Conservation (phyloP, 2,888 invertebrate species). For the Plemyria rubiginata region DNA sequence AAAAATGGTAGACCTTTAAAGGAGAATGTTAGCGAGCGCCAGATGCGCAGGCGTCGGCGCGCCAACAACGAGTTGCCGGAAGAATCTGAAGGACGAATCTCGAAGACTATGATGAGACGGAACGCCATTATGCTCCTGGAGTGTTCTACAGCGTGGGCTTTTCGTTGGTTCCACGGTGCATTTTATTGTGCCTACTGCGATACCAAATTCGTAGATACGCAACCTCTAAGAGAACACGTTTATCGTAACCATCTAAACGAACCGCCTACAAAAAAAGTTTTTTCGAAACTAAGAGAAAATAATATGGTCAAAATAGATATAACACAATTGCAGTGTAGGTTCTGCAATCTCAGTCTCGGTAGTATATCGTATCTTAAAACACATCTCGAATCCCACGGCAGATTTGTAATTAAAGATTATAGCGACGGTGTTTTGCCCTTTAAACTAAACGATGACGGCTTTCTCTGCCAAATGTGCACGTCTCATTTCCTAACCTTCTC, state of each 20-base stretch:
- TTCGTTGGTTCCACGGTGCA: slow-evolving; percentile 73
- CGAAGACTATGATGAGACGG: slow-evolving; percentile 76
- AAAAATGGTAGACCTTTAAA: slow-evolving; percentile 71
- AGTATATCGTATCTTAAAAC: slow-evolving; percentile 63
- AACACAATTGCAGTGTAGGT: slow-evolving; percentile 62
- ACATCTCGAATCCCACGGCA: slow-evolving; percentile 63
- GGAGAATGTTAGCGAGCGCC: slow-evolving; percentile 73
- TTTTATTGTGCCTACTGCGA: slow-evolving; percentile 78
- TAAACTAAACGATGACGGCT: slow-evolving; percentile 61
- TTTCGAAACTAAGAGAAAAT: slow-evolving; percentile 73
- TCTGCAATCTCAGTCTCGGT: slow-evolving; percentile 58
- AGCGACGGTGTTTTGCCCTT: slow-evolving; percentile 77
- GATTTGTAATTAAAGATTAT: slow-evolving; percentile 55
- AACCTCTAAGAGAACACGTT: slow-evolving; percentile 63
- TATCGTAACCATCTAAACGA: slow-evolving; percentile 56
- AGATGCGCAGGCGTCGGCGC: slow-evolving; percentile 74
- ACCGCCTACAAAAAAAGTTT: slow-evolving; percentile 63
- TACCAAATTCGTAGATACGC: slow-evolving; percentile 63
- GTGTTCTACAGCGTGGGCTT: slow-evolving; percentile 77
- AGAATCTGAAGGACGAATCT: slow-evolving; percentile 71
- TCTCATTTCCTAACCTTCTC: slow-evolving; percentile 59
- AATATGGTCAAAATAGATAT: slow-evolving; percentile 79
- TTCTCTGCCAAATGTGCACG: slow-evolving; percentile 69
- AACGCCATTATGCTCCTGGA: slow-evolving; percentile 72
- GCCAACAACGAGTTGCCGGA: slow-evolving; percentile 76